Evolutionary conservation across 2,797 vertebrate species (phyloP).

Genomic region (Eulemur coronatus): DNA sequence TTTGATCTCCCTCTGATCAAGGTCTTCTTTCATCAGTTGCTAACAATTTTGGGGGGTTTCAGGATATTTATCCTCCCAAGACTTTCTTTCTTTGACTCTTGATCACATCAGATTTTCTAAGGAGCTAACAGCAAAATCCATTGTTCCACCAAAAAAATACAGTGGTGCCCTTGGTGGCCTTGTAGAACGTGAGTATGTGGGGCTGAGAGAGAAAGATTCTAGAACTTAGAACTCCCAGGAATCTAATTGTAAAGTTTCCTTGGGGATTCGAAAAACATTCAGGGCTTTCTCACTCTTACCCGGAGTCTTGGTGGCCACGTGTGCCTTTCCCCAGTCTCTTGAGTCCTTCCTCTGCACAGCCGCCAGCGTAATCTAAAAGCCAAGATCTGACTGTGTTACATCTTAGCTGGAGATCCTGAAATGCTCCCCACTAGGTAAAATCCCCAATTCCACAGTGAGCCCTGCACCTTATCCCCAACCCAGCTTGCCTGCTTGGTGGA

Average conservation of each 20-base stretch:
- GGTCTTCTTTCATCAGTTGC: background rate
- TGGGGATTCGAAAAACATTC: background rate
- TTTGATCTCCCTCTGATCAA: background rate
- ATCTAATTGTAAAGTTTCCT: background rate
- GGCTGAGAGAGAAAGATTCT: background rate
- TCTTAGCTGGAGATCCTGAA: background rate
- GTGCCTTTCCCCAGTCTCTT: background rate
- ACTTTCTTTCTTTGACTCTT: background rate
- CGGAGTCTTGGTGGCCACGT: background rate
- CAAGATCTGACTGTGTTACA: background rate
- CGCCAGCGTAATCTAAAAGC: background rate
- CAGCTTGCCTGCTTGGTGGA: background rate
- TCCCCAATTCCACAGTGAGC: background rate
- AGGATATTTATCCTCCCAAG: background rate
- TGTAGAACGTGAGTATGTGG: background rate
- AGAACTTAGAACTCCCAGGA: background rate
- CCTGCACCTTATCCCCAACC: background rate
- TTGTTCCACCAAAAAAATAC: background rate
- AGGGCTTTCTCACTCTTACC: background rate
- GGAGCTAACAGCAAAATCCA: background rate
- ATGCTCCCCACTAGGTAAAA: background rate
- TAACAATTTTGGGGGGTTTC: background rate
- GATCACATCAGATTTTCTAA: background rate
- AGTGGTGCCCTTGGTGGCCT: background rate
- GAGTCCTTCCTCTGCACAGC: background rate